A percentile compares a stretch with the other conserved stretches of the same genome.
Conservation (phyloP, 2,888 invertebrate species). For the Invenusta paracnida region DNA sequence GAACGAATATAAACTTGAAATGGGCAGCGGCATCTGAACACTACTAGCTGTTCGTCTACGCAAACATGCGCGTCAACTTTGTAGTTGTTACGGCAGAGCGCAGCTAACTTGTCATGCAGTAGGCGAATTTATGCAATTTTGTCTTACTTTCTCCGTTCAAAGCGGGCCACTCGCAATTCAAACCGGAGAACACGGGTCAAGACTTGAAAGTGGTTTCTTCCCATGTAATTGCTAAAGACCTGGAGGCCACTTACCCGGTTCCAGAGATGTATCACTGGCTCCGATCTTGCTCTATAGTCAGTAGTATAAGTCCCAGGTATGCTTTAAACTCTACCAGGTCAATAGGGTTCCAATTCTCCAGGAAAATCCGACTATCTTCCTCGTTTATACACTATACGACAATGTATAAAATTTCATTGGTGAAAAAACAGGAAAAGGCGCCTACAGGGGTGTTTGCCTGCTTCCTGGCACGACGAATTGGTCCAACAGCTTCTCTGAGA, state of each 20-base stretch:
- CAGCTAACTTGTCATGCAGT: conserved; percentile 21
- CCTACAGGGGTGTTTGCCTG: not conserved
- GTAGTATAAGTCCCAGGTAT: not conserved
- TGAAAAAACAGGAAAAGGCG: not conserved
- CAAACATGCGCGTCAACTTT: not conserved
- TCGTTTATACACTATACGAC: not conserved
- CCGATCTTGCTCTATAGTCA: not conserved
- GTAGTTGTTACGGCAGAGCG: conserved; percentile 23
- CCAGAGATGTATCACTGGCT: conserved; percentile 14
- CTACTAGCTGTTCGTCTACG: not conserved
- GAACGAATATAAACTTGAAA: conserved; percentile 17
- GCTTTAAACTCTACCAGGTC: not conserved
- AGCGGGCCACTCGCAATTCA: not conserved
- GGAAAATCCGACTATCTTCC: not conserved
- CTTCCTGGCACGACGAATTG: not conserved
- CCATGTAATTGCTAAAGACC: not conserved
- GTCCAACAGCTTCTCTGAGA: not conserved
- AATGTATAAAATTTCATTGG: not conserved
- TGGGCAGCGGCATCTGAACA: conserved; percentile 13
- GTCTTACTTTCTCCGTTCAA: not conserved
- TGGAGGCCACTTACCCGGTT: not conserved
- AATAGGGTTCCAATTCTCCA: not conserved
- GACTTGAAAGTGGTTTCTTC: not conserved
- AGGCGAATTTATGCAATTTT: not conserved
- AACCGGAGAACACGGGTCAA: not conserved